phyloP scores from a whole-genome alignment of 2,113 vertebrate genomes.

The Baryphthengus martii region DNA sequence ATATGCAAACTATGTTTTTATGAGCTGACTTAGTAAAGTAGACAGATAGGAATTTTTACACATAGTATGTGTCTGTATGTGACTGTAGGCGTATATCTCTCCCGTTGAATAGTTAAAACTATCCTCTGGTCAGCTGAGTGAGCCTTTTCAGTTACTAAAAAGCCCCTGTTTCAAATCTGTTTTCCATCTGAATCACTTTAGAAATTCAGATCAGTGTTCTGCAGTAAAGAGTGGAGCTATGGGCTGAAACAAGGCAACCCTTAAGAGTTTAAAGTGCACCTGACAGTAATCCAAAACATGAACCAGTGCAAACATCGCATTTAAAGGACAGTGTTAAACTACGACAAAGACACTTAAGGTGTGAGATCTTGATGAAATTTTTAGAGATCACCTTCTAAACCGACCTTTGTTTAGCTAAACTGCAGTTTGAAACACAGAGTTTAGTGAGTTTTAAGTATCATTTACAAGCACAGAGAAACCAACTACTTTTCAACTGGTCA shows the following conservation, averaged over 20 bases:
- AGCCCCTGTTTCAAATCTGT: not conserved
- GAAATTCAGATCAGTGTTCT: conserved; percentile 2
- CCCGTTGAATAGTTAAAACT: not conserved
- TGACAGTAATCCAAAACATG: not conserved
- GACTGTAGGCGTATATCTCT: not conserved
- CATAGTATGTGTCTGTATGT: rapidly evolving
- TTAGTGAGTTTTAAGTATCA: not conserved
- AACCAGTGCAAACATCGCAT: not conserved
- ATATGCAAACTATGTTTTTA: not conserved
- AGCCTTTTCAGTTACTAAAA: not conserved
- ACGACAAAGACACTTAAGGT: not conserved
- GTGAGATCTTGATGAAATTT: not conserved
- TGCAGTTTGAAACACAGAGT: not conserved
- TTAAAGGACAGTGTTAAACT: not conserved
- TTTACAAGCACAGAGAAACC: not conserved
- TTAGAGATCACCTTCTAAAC: not conserved
- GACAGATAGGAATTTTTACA: not conserved
- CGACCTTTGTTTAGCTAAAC: not conserved
- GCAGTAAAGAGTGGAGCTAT: not conserved
- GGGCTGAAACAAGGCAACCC: not conserved
- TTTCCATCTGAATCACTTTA: not conserved
- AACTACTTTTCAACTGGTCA: not conserved
- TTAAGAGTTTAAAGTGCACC: not conserved
- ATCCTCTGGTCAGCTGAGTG: not conserved
- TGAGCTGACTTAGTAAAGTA: not conserved